These are phyloP conservation scores for Chaetura pelagica DNA, from an alignment of 2,113 vertebrate genomes.

Conservation along the genomic window DNA sequence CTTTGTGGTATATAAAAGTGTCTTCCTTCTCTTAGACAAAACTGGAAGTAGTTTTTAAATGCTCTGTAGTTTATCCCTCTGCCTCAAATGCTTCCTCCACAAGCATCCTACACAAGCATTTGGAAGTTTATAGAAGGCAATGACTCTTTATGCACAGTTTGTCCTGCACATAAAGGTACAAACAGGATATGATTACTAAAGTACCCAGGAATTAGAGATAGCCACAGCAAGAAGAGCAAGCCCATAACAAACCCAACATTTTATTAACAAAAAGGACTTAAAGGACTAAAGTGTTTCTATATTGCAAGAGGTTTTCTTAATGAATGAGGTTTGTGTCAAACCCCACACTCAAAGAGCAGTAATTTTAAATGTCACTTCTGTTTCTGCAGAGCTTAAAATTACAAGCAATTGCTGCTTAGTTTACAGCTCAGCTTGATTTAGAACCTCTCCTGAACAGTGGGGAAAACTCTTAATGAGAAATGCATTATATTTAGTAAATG, in stretches of 20 bases:
- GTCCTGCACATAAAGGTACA: not conserved
- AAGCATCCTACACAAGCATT: not conserved
- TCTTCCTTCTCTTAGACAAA: not conserved
- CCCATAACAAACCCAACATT: not conserved
- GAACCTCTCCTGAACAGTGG: not conserved
- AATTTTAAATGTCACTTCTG: not conserved
- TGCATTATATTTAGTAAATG: not conserved
- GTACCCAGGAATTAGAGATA: not conserved
- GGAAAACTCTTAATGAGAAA: not conserved
- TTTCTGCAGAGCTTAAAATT: not conserved
- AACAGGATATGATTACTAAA: not conserved
- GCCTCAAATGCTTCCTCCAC: not conserved
- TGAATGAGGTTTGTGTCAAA: not conserved
- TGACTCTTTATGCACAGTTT: not conserved
- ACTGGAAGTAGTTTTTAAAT: not conserved
- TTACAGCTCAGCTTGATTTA: not conserved
- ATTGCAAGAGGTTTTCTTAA: not conserved
- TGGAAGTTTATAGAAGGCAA: not conserved
- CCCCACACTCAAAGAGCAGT: not conserved
- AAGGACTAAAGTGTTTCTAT: not conserved
- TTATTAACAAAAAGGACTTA: not conserved
- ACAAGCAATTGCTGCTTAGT: not conserved
- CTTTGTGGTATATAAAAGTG: accelerated
- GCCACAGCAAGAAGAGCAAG: not conserved
- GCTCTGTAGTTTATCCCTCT: not conserved